Percentiles rank a stretch among this genome's conserved stretches.
Evolutionary conservation across 1,140 invertebrate species (phyloP).

Genomic region (Drosophila auraria): DNA sequence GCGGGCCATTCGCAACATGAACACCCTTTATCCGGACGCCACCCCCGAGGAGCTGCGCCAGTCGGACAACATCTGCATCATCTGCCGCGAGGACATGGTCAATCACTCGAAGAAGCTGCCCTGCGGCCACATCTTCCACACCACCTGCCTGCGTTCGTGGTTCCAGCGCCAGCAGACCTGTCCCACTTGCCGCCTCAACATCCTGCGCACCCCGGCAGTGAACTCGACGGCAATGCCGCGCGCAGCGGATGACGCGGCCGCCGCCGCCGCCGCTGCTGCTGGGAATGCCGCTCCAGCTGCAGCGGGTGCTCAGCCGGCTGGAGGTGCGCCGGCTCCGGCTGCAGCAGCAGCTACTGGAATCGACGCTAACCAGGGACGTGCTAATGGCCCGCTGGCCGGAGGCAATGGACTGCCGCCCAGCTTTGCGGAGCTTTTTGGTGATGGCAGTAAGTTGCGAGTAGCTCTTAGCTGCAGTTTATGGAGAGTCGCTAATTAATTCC

Average conservation of each 20-base stretch:
- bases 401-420: conserved; percentile 32
- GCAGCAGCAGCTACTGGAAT: neutral
- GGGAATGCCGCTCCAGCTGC: conserved; percentile 35
- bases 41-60: conserved; percentile 96
- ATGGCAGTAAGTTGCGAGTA: conserved; percentile 57
- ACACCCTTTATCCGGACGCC: conserved; percentile 98
- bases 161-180: conserved; percentile 99
- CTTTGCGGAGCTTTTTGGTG: conserved; percentile 65
- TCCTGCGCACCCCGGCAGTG: conserved; percentile 90
- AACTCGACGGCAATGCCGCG: conserved; percentile 84
- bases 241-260: conserved; percentile 81
- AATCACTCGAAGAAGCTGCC: conserved; percentile 97
- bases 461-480: neutral
- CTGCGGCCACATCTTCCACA: conserved; percentile 99
- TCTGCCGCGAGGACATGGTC: conserved; percentile 91
- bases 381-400: conserved; percentile 25
- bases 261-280: conserved; percentile 26
- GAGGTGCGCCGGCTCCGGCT: neutral
- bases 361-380: conserved; percentile 24
- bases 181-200: conserved; percentile 98
- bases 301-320: conserved; percentile 38
- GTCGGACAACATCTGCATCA: conserved; percentile 99
- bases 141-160: conserved; percentile 98
- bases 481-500: neutral
- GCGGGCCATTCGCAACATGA: conserved; percentile 98